A percentile compares a stretch with the other conserved stretches of the same genome.
Evolutionary conservation across 2,113 vertebrate species (phyloP).

Genomic region (Paracyprichromis sp.): DNA sequence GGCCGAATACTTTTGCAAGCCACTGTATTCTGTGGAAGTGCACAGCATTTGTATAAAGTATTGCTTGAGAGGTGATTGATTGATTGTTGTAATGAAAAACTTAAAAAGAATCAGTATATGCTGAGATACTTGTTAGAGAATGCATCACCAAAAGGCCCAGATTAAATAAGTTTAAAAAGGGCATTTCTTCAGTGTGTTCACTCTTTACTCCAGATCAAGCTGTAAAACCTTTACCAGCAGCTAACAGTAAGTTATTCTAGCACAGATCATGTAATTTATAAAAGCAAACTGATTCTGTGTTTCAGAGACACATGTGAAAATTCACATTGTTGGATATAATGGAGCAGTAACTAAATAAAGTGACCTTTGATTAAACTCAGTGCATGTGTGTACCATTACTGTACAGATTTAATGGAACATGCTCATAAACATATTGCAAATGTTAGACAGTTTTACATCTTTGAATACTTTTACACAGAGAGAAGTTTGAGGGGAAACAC

Average conservation of each 20-base stretch:
- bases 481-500: background rate
- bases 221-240: background rate
- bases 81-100: background rate
- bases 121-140: background rate
- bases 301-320: accelerated
- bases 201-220: background rate
- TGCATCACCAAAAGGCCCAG: background rate
- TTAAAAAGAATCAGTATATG: background rate
- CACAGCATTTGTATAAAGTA: background rate
- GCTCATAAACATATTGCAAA: background rate
- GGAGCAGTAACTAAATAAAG: background rate
- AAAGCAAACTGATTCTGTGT: background rate
- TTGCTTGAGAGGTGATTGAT: background rate
- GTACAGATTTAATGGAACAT: background rate
- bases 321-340: background rate
- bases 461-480: background rate
- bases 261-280: background rate
- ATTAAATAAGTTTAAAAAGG: background rate
- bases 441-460: background rate
- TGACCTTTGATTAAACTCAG: background rate
- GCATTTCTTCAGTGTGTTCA: background rate
- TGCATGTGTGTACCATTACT: background rate
- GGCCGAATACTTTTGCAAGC: background rate
- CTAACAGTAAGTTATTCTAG: background rate
- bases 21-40: accelerated